Percentiles rank a stretch among this genome's conserved stretches.
Conservation (phyloP, 1,140 invertebrate genomes). For the Platorchestia sp. region DNA sequence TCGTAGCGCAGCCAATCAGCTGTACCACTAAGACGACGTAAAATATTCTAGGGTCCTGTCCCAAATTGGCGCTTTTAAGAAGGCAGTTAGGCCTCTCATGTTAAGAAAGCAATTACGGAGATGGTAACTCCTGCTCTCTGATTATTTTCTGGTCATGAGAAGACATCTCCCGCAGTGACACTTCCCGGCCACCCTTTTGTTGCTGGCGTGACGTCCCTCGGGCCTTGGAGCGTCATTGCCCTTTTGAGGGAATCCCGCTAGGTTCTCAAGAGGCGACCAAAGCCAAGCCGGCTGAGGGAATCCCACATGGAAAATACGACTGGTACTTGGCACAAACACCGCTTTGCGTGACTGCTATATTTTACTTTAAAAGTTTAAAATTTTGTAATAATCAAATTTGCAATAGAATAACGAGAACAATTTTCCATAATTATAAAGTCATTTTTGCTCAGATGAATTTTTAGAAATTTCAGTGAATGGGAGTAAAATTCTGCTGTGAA, state of each 20-base stretch:
- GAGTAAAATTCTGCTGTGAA: too few relatives aligned
- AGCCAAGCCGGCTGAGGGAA: neutral
- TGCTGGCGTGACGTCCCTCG: slow-evolving; percentile 11
- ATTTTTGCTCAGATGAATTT: neutral
- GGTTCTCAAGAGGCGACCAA: neutral
- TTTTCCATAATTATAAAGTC: neutral
- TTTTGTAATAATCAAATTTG: neutral
- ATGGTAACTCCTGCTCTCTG: neutral
- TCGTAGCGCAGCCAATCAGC: too few relatives aligned
- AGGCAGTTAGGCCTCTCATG: neutral
- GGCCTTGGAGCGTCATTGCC: neutral
- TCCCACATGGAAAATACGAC: neutral
- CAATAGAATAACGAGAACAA: neutral
- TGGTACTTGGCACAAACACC: neutral
- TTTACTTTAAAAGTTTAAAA: neutral
- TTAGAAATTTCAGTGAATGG: neutral
- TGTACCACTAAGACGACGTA: too few relatives aligned
- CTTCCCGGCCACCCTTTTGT: neutral
- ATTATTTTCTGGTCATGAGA: neutral
- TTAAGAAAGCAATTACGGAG: neutral
- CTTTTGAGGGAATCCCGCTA: slow-evolving; percentile 5
- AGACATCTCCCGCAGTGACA: neutral
- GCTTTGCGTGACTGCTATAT: neutral
- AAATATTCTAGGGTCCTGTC: too few relatives aligned
- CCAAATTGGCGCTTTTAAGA: neutral